Percentiles rank a stretch among this genome's conserved stretches.
phyloP scores from a whole-genome alignment of 1,140 invertebrate genomes.

The Hyposmocoma kahamanoa region DNA sequence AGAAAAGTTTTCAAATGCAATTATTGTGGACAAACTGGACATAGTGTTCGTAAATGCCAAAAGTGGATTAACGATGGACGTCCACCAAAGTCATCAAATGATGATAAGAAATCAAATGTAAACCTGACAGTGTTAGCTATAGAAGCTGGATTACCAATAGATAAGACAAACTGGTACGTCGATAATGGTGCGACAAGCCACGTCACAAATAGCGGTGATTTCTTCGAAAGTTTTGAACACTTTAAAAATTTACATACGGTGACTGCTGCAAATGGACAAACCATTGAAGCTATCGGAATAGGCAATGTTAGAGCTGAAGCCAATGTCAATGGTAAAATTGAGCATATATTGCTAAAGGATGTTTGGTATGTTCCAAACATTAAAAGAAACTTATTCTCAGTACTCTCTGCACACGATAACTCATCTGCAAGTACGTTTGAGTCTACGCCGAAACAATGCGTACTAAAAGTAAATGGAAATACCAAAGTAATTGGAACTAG shows the following conservation, averaged over 20 bases:
- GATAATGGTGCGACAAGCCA: slow-evolving; percentile 15
- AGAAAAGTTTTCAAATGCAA: slow-evolving; percentile 9
- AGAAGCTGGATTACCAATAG: too few species aligned
- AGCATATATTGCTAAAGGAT: not conserved
- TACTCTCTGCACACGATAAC: slow-evolving; percentile 13
- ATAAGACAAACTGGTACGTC: slow-evolving; percentile 9
- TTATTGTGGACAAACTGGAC: slow-evolving; percentile 11
- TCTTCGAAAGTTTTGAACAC: slow-evolving; percentile 1
- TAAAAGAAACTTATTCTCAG: slow-evolving; percentile 16
- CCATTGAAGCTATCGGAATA: not conserved
- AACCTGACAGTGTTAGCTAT: too few species aligned
- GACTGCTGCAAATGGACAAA: slow-evolving; percentile 3
- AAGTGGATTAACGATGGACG: slow-evolving; percentile 15
- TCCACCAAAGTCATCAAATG: slow-evolving; percentile 14
- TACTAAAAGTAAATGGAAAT: too few species aligned
- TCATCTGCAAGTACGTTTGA: slow-evolving; percentile 2
- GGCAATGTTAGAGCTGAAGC: not conserved
- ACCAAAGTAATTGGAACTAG: not conserved
- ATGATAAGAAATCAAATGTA: not conserved
- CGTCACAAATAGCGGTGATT: slow-evolving; percentile 1
- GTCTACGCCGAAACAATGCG: not conserved
- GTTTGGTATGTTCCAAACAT: slow-evolving; percentile 14
- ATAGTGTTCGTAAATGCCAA: slow-evolving; percentile 13
- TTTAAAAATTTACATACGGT: slow-evolving; percentile 4
- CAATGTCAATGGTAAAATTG: not conserved